Evolutionary conservation across 2,888 invertebrate genomes (phyloP).

Genomic region (Antheraea yamamai): DNA sequence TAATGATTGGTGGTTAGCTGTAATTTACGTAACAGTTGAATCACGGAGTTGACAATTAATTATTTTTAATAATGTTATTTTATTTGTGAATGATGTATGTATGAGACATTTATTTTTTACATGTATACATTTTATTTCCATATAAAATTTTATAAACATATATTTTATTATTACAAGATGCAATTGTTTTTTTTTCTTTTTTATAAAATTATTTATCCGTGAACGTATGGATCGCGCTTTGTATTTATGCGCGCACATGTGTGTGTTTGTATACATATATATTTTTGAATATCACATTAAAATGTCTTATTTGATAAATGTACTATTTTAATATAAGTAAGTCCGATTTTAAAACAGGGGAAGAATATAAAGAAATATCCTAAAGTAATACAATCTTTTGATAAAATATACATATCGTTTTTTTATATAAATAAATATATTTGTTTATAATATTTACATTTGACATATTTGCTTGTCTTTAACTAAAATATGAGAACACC

Average conservation of each 20-base stretch:
- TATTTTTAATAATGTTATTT: no score
- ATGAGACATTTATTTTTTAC: no score
- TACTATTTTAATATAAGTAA: neutral
- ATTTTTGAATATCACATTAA: neutral
- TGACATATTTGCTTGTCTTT: slow-evolving; percentile 15
- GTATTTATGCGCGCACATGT: neutral
- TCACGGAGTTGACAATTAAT: no score
- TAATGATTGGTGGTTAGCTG: no score
- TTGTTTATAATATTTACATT: neutral
- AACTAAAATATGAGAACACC: slow-evolving; percentile 3
- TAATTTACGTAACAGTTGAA: no score
- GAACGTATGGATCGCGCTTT: neutral
- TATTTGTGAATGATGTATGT: no score
- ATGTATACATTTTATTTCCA: no score
- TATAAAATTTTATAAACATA: no score
- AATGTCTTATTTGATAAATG: neutral
- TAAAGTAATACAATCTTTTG: neutral
- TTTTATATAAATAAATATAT: slow-evolving; percentile 1
- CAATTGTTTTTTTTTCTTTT: neutral
- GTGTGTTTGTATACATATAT: neutral
- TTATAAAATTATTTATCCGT: neutral
- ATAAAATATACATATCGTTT: slow-evolving; percentile 1
- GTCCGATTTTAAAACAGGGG: neutral
- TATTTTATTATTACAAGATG: neutral
- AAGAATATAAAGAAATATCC: neutral